Evolutionary conservation across 53 echinoderm and acorn worm genomes (phyloP).

Genomic region (Astropecten irregularis): DNA sequence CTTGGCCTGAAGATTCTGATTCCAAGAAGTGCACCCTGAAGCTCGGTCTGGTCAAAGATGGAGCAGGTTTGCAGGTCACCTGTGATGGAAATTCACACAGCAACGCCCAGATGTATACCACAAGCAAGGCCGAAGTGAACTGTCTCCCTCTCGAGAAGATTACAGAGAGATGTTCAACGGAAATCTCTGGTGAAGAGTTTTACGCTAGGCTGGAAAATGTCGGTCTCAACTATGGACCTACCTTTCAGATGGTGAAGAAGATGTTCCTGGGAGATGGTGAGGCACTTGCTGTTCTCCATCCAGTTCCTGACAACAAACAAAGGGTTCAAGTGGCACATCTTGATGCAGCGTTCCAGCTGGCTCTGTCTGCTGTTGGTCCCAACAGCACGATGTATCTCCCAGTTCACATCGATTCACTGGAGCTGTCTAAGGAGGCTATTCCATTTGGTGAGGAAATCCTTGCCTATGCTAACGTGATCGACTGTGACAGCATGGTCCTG

Average conservation of each 20-base stretch:
- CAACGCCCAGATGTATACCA: conserved; percentile 39
- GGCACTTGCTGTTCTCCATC: conserved; percentile 50
- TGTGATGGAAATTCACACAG: conserved; percentile 58
- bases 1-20: conserved; percentile 67
- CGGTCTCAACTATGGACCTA: conserved; percentile 69
- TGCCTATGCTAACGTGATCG: conserved; percentile 66
- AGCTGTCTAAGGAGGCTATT: conserved; percentile 70
- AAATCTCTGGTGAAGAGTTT: conserved; percentile 63
- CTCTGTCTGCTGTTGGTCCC: conserved; percentile 58
- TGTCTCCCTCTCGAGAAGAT: conserved; percentile 48
- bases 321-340: conserved; percentile 75
- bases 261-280: conserved; percentile 80
- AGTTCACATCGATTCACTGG: conserved; percentile 55
- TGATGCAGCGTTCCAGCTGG: conserved; percentile 84
- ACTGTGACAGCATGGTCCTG: conserved; percentile 73
- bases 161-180: conserved; percentile 50
- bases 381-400: conserved; percentile 73
- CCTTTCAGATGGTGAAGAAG: conserved; percentile 76
- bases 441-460: conserved; percentile 71
- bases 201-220: conserved; percentile 64
- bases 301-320: conserved; percentile 79
- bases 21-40: conserved; percentile 48
- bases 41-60: conserved; percentile 64
- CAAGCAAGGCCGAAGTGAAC: conserved; percentile 16
- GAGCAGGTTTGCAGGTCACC: conserved; percentile 61